Evolutionary conservation across 1,140 invertebrate species (phyloP), one percentile per base, ranked within the genome.

Genomic region (Piezodorus guildinii): DNA sequence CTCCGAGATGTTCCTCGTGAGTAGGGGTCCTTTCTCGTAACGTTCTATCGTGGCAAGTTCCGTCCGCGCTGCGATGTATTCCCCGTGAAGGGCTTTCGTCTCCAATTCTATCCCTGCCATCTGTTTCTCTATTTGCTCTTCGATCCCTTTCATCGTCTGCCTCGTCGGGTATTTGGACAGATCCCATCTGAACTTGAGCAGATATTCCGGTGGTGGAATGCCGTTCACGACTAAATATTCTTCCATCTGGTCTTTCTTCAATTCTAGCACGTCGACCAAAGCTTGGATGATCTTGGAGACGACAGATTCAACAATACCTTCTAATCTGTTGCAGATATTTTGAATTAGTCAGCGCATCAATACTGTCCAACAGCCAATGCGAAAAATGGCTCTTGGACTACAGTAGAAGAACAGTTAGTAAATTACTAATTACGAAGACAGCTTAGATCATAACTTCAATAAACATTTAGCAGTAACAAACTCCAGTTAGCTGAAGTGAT

Each of bases 141-240:
- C 88, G 70, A 99, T 93, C 71, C 93, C 93, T 72, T 91, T 86
- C 63, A 99, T 78, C 39, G 94, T 94, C 77, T 98, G 95, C 79
- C 98, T 97, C 70, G 95, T 90, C 23, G 96, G 96, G 79, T 98
- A 99, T 76, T 98, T 98, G 66, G 96, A 96, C 81, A 95, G 88
- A 75, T 98, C 96, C 96, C 96, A 99, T 78, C 94, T 88, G 81
- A 98, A 99, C 73, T 88, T 85, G 56, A 92, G 97, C 72, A 99
- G 79, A 76, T 98, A 99, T 5, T 56, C 10, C 4, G 52, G 19
- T 25, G 23, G 3, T 16, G 52, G 52, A 10, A 6, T 8, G 6
- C 52, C 23, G 14, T 56, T 25, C 21, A 56, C 52, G 8, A 10
- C 8, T 3, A 56, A 16, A 14, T 56, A 23, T 25, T 21, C 15